Evolutionary conservation across 2,888 invertebrate genomes (phyloP).

Genomic region (Noctua comes): DNA sequence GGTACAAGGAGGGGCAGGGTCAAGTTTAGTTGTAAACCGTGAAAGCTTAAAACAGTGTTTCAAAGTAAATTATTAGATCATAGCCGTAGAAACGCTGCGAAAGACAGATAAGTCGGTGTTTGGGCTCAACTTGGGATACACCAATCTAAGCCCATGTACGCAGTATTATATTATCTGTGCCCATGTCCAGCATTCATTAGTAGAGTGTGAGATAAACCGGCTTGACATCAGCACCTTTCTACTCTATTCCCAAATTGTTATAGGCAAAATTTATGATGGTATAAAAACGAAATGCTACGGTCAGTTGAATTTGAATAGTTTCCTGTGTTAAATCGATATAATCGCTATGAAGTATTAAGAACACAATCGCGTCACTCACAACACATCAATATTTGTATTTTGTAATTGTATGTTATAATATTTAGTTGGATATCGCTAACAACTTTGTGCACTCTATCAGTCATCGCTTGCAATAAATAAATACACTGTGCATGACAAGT

Average conservation of each 20-base stretch:
- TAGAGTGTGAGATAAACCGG: background rate
- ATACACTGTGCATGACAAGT: background rate
- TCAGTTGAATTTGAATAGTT: conserved; percentile 28
- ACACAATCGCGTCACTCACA: background rate
- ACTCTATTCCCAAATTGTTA: background rate
- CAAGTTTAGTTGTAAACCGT: too few relatives aligned
- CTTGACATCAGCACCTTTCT: background rate
- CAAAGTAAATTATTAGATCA: background rate
- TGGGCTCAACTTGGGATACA: background rate
- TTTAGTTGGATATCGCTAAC: conserved; percentile 1
- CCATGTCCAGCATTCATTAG: background rate
- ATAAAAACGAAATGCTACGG: conserved; percentile 8
- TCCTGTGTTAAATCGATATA: conserved; percentile 28
- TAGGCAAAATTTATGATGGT: background rate
- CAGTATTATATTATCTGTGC: too few relatives aligned
- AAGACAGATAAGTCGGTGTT: background rate
- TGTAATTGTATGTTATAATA: too few relatives aligned
- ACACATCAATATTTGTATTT: conserved; percentile 17
- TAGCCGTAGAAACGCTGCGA: background rate
- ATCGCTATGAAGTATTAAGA: background rate
- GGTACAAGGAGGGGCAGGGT: too few relatives aligned
- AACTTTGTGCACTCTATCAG: background rate
- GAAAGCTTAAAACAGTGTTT: too few relatives aligned
- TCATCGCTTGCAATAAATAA: conserved; percentile 1
- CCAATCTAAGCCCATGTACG: too few relatives aligned